Conservation (phyloP, 2,888 invertebrate genomes). For the Zootermopsis nevadensis region DNA sequence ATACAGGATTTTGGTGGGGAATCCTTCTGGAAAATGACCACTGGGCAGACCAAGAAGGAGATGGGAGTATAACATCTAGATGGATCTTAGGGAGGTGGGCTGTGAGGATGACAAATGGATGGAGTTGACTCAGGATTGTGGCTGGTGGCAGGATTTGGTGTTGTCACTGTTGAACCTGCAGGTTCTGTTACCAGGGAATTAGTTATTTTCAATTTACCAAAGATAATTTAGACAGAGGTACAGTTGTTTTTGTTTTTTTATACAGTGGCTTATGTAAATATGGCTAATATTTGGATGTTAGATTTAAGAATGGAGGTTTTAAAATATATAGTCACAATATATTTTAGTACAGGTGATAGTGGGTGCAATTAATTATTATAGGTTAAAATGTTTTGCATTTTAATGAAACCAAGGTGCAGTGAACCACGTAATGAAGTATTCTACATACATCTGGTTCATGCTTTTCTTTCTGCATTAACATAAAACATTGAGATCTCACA, state of each 20-base stretch:
- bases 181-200: no score
- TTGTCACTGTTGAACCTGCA: no score
- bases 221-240: neutral
- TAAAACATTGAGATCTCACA: neutral
- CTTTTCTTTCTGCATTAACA: conserved; percentile 2
- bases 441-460: neutral
- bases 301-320: neutral
- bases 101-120: no score
- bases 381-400: neutral
- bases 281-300: neutral
- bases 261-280: neutral
- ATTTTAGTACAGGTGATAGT: neutral
- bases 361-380: neutral
- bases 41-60: no score
- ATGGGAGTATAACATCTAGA: no score
- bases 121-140: no score
- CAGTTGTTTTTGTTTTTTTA: neutral
- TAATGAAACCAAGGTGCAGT: neutral
- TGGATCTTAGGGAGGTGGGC: no score
- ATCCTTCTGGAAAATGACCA: no score
- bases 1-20: no score
- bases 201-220: conserved; percentile 7
- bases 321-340: neutral
- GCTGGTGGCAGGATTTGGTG: no score
- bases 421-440: conserved; percentile 3